phyloP scores from a whole-genome alignment of 2,888 invertebrate genomes.

The Melinaea menophilus region DNA sequence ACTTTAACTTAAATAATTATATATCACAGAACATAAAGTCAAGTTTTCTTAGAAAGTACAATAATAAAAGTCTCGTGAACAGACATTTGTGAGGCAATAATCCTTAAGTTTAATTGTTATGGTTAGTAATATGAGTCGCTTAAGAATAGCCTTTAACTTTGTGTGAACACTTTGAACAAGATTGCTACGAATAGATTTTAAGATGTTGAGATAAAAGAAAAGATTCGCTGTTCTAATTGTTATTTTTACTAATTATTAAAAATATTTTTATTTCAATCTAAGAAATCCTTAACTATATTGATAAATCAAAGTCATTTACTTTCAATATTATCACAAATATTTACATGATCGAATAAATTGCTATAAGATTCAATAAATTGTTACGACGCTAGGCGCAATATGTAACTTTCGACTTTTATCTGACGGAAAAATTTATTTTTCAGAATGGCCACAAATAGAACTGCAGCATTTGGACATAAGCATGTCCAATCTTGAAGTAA shows the following conservation, averaged over 20 bases:
- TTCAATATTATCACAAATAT: not conserved
- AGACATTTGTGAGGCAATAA: constrained; percentile 21
- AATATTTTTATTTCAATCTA: no score
- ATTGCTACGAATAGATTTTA: not conserved
- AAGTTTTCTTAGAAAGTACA: constrained; percentile 3
- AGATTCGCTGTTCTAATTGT: not conserved
- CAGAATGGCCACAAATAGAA: constrained; percentile 88
- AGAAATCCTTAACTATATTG: no score
- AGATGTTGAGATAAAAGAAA: not conserved
- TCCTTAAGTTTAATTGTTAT: constrained; percentile 24
- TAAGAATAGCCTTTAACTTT: constrained; percentile 2
- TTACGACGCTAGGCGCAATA: constrained; percentile 12
- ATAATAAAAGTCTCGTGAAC: constrained; percentile 17
- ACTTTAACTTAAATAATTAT: not conserved
- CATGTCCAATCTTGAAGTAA: constrained; percentile 86
- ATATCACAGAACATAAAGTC: not conserved
- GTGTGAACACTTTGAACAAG: not conserved
- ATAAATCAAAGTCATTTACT: no score
- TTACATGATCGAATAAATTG: not conserved
- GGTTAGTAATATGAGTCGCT: constrained; percentile 10
- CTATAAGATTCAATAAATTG: constrained; percentile 15
- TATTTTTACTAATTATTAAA: not conserved
- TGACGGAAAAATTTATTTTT: constrained; percentile 27
- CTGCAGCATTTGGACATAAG: constrained; percentile 90
- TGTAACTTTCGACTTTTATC: constrained; percentile 16